Base-by-base conservation (phyloP, 2,888 invertebrate species). In the Mechanitis mazaeus region DNA sequence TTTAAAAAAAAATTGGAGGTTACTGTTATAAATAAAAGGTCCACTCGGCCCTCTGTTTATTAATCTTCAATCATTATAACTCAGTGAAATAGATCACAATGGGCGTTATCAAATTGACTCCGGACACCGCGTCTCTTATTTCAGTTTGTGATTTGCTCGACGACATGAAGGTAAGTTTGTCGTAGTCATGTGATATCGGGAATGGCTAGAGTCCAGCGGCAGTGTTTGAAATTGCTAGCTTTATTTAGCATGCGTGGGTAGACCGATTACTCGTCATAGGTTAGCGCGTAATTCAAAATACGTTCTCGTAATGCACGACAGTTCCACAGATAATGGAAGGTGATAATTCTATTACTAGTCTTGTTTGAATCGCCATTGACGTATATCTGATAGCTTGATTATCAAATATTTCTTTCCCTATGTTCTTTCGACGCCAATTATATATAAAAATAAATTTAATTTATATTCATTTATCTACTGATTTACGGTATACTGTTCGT, bases 91-190 rank as follows among this genome's bases (percentile, higher is more conserved):
- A 71, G 65, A 64, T 62, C 72, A 76, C 66, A 64, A 89, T 90
- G 89, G 89, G 89, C 74, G 87, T 90, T 66, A 88, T 89, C 61
- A 88, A 89, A 84, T 78, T 88, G 78, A 81, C 79, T 71, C 82
- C 86, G 66, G 89, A 90, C 78, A 80, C 87, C 71, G 82, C 82
- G 68, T 81, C 83, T 71, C 81, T 88, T 67, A 83, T 87, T 79
- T 88, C 90, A 58, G 88, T 74, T 47, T 89, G 89, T 71, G 90
- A 90, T 68, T 75, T 89, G 82, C 87, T 90, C 80, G 90, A 90
- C 72, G 89, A 90, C 65, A 86, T 89, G 86, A 85, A 85, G 88
- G 89, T 90, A 79, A 85, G 86, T 72, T 64, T 60, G 61, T 64
- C 76, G 63, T 60, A 59, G 68, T 73, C 79, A 78, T 81, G 78